Percentiles rank a stretch among this genome's conserved stretches.
These are phyloP conservation scores for Arbacia lixula DNA, from an alignment of 53 echinoderm and acorn worm genomes.

Conservation along the genomic window DNA sequence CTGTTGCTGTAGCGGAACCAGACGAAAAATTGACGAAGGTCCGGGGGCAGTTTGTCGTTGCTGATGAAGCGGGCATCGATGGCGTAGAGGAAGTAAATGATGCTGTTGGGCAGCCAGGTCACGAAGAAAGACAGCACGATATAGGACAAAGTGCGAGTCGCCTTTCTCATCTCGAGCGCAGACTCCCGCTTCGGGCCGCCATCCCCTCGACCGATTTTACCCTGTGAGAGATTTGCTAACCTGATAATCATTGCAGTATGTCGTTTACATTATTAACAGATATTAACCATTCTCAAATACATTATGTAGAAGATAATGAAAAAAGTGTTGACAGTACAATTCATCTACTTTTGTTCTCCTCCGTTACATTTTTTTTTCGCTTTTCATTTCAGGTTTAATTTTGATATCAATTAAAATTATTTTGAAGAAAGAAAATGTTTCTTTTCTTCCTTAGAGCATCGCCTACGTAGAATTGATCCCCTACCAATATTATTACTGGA, in stretches of 20 bases:
- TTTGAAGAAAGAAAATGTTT: no score
- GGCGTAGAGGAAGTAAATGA: conserved; percentile 3
- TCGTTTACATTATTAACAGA: no score
- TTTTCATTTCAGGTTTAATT: no score
- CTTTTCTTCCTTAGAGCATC: no score
- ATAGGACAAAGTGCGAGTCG: conserved; percentile 14
- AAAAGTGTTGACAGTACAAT: neutral
- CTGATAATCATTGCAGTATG: no score
- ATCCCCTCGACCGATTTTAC: no score
- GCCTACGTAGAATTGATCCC: no score
- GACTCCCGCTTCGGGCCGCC: neutral
- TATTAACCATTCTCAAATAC: no score
- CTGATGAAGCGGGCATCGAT: neutral
- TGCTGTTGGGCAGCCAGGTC: conserved; percentile 3
- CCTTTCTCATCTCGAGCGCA: conserved; percentile 11
- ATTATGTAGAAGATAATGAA: neutral
- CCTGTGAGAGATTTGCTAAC: no score
- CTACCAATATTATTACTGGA: no score
- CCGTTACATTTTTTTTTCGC: no score
- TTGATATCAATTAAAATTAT: no score
- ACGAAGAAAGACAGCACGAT: conserved; percentile 13
- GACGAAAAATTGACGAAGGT: neutral
- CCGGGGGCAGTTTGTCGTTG: neutral
- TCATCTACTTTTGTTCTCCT: neutral
- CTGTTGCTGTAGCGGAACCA: conserved; percentile 24